Conservation (phyloP, 2,888 invertebrate genomes). For the Callyntrura guangdongensis region DNA sequence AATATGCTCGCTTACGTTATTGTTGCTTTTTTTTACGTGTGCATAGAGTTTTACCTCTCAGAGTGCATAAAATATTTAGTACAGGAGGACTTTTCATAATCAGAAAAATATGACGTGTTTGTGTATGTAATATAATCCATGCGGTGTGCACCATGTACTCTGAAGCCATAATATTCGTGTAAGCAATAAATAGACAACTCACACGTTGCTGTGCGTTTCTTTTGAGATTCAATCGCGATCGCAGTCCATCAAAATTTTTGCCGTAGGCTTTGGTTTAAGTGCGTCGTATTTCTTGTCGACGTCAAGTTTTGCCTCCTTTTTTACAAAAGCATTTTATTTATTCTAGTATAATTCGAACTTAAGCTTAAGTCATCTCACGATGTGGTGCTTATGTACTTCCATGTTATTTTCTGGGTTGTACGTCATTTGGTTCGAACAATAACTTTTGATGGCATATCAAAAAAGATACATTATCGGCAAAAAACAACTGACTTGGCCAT, state of each 20-base stretch:
- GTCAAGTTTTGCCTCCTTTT: slow-evolving; percentile 27
- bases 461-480: slow-evolving; percentile 16
- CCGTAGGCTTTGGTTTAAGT: slow-evolving; percentile 48
- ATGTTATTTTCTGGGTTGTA: slow-evolving; percentile 2
- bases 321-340: slow-evolving; percentile 9
- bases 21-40: slow-evolving; percentile 1
- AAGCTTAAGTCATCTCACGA: background rate
- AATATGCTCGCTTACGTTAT: background rate
- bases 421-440: slow-evolving; percentile 46
- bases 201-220: slow-evolving; percentile 13
- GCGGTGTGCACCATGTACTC: background rate
- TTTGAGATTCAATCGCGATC: slow-evolving; percentile 18
- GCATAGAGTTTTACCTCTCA: background rate
- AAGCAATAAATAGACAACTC: slow-evolving; percentile 25
- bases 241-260: slow-evolving; percentile 38
- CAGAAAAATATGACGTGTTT: background rate
- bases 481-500: slow-evolving; percentile 49
- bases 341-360: background rate
- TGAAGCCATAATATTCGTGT: background rate
- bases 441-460: background rate
- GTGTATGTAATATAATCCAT: slow-evolving; percentile 3
- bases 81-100: background rate
- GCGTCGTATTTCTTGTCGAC: slow-evolving; percentile 39
- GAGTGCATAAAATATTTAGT: background rate
- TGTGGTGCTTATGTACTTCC: background rate